These are phyloP conservation scores for Drosophila aff. DNA, from an alignment of 1,140 invertebrate species.

Conservation along the genomic window DNA sequence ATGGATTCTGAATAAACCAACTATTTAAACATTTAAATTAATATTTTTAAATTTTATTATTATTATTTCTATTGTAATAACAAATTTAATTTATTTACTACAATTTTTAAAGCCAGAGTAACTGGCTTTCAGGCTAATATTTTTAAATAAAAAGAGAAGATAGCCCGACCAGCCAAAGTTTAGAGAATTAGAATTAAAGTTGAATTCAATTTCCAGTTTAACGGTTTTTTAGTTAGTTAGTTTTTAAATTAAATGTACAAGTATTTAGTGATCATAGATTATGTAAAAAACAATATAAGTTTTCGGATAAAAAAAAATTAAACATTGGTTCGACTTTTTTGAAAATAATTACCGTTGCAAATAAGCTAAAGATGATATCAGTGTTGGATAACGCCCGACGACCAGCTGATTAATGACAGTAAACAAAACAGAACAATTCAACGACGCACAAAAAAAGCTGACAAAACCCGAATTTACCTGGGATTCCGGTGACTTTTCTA, in stretches of 20 bases:
- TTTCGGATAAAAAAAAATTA: background rate
- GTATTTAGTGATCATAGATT: no score
- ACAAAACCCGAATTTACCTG: slow-evolving; percentile 22
- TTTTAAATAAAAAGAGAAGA: no score
- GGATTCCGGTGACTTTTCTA: slow-evolving; percentile 16
- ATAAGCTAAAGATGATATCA: background rate
- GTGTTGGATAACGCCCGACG: slow-evolving; percentile 36
- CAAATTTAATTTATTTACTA: no score
- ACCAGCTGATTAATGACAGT: slow-evolving; percentile 40
- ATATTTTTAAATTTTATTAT: no score
- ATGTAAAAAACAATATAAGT: background rate
- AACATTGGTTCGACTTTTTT: background rate
- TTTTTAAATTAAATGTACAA: no score
- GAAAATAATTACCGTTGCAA: slow-evolving; percentile 17
- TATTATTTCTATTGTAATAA: no score
- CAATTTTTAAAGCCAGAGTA: no score
- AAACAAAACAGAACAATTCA: slow-evolving; percentile 22
- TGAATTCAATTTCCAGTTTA: no score
- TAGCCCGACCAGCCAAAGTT: no score
- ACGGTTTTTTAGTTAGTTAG: no score
- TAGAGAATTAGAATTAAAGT: no score
- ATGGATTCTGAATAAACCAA: background rate
- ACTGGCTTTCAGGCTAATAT: no score
- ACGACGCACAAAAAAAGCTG: slow-evolving; percentile 29
- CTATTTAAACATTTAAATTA: background rate